phyloP scores from a whole-genome alignment of 2,888 invertebrate species.

The Xestobium rufovillosum region DNA sequence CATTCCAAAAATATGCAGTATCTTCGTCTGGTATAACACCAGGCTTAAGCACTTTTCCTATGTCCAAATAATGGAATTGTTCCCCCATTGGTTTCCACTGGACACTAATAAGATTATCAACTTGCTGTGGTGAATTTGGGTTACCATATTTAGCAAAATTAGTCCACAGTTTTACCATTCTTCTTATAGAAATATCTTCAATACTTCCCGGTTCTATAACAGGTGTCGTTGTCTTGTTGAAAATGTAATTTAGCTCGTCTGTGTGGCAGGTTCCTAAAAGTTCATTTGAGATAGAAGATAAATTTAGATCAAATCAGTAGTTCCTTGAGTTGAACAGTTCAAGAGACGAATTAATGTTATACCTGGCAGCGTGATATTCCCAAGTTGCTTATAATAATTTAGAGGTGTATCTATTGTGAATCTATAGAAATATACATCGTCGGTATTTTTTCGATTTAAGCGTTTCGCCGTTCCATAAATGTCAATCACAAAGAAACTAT shows the following conservation, averaged over 20 bases:
- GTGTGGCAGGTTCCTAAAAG: neutral
- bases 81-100: constrained; percentile 21
- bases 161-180: neutral
- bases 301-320: no score
- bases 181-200: constrained; percentile 2
- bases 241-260: constrained; percentile 4
- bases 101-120: constrained; percentile 16
- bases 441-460: constrained; percentile 16
- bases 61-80: constrained; percentile 23
- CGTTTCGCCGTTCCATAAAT: constrained; percentile 25
- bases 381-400: constrained; percentile 30
- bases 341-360: no score
- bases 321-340: no score
- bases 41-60: constrained; percentile 23
- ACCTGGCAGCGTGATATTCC: neutral
- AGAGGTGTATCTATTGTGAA: constrained; percentile 30
- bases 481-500: constrained; percentile 32
- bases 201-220: neutral
- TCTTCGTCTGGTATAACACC: constrained; percentile 24
- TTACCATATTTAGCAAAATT: constrained; percentile 4
- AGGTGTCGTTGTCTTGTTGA: neutral
- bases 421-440: constrained; percentile 32
- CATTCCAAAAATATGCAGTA: constrained; percentile 28
- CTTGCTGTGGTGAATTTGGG: neutral
- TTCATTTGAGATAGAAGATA: neutral